A percentile compares a stretch with the other conserved stretches of the same genome.
Conservation (phyloP, 2,888 invertebrate species). For the Diaphora mendica region DNA sequence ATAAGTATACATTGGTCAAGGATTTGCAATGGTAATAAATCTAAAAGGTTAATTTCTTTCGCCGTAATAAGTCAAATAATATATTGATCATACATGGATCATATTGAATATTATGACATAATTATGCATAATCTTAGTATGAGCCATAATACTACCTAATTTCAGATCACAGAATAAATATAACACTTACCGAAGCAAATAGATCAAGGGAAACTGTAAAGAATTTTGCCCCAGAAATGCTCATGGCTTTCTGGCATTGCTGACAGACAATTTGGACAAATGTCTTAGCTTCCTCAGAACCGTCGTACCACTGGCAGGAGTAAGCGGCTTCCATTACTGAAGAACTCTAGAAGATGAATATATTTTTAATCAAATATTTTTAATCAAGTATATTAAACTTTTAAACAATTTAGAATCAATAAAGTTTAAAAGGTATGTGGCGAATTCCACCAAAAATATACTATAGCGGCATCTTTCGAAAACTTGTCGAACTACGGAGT, state of each 20-base stretch:
- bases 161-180: not conserved
- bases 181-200: constrained; percentile 92
- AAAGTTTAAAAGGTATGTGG: too few relatives aligned
- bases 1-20: not conserved
- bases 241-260: constrained; percentile 95
- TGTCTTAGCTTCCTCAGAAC: constrained; percentile 95
- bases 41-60: not conserved
- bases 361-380: not conserved
- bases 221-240: constrained; percentile 95
- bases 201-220: constrained; percentile 95
- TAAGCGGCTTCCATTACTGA: constrained; percentile 97
- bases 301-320: constrained; percentile 96
- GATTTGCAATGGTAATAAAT: not conserved
- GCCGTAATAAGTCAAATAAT: not conserved
- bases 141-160: too few relatives aligned
- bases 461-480: too few relatives aligned
- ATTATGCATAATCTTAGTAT: too few relatives aligned
- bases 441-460: too few relatives aligned
- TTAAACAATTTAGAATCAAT: too few relatives aligned
- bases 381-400: not conserved
- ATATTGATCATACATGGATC: not conserved
- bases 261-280: constrained; percentile 96
- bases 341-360: constrained; percentile 88
- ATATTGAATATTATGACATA: too few relatives aligned
- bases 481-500: too few relatives aligned